Evolutionary conservation across 2,888 invertebrate species (phyloP), one percentile per base, ranked within the genome.

Genomic region (Ormia ochracea): DNA sequence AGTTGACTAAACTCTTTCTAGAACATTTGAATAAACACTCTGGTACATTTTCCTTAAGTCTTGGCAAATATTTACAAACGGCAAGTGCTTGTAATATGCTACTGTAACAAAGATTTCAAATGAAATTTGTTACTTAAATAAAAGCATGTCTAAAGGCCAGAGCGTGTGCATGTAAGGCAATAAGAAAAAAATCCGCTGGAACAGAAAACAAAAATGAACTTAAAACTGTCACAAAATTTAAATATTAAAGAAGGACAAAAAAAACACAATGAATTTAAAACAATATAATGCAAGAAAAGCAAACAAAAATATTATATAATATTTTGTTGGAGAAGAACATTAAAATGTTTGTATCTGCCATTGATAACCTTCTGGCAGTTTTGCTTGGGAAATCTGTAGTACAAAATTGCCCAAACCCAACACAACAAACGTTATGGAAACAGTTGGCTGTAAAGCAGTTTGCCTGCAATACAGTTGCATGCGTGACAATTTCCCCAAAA

Each of bases 271-370:
- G 31, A 56, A 70, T 19, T 50, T 38, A 61, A 63, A 69, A 61
- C 28, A 54, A 69, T 56, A 56, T n/a, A n/a, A n/a, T n/a, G n/a
- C n/a, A n/a, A n/a, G n/a, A n/a, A n/a, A n/a, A n/a, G n/a, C n/a
- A n/a, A n/a, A n/a, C n/a, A n/a, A n/a, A n/a, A 56, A 41, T 21
- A 1, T 1, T 9, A 45, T n/a, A n/a, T n/a, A 21, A 70, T 28
- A 63, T 17, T 45, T 45, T 69, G 19, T 68, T 14, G n/a, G n/a
- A 36, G 38, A 43, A 43, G 23, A 28, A 56, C 28, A 54, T 48
- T 54, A 73, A 72, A 45, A 63, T 80, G 56, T 80, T 80, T 80
- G 73, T 73, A 76, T 72, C 80, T 76, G 76, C 68, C 36, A 65
- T 10, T 41, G 70, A 77, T 70, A 63, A 69, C 31, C 38, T 19